Base-by-base conservation (phyloP, 92 coral and sea anemone species). In the Montipora capitata region DNA sequence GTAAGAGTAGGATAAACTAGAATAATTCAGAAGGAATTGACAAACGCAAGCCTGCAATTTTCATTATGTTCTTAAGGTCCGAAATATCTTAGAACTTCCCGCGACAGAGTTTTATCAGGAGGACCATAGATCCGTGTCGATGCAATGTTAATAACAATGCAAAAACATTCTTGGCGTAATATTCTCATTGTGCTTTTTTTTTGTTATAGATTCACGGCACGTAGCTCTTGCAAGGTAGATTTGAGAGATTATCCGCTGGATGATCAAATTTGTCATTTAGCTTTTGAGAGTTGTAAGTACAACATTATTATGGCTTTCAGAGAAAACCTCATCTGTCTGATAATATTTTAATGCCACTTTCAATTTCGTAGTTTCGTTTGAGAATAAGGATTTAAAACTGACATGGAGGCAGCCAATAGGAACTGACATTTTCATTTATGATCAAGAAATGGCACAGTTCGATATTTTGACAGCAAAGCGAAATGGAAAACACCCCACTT, bases 371-470 rank as follows among this genome's bases (percentile, higher is more conserved):
- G 99, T 93, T 89, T 96, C 99, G 8, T 96, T 93, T 44, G 99
- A 98, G 70, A 87, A 89, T 56, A 92, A 88, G 39, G 99, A 98
- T 15, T 71, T 98, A 16, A 79, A 81, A 9, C 95, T 96, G 73
- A 84, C 84, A 3, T 98, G 99, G 99, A 92, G 90, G 8, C 78
- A 65, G 38, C 62, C 87, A 40, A 17, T 89, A 38, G 96, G 96
- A 45, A 89, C 86, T 11, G 92, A 93, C 3, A 98, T 98, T 40
- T 76, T 39, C 73, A 98, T 98, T 75, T 98, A 96, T 57, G 99
- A 98, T 83, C 80, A 85, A 6, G 99, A 98, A 78, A 98, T 98
- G 99, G 99, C 99, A 15, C 99, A 98, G 84, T 98, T 98, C 74
- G 94, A 91, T n/a, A 92, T 98, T 41, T 84, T 85, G 49, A 87